Evolutionary conservation across 1,140 invertebrate species (phyloP), one percentile per base, ranked within the genome.

Genomic region (Palaemon carinicauda): DNA sequence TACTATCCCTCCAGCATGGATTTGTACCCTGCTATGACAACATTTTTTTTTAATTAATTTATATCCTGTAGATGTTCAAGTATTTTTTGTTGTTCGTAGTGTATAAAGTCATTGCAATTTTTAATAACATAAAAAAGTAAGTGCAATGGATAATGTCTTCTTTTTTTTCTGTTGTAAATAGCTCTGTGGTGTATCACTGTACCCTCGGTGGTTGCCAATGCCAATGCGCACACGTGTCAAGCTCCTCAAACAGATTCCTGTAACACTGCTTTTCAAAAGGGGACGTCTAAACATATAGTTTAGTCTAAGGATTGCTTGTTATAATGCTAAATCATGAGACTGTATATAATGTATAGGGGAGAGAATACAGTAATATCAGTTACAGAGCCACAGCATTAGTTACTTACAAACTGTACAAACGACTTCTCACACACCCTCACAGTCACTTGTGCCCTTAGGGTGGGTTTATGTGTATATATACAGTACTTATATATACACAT

Each of bases 41-140:
- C 41, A 41, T 41, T 41, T 41, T 41, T 41, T 80, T 54, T n/a
- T 80, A 19, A 54, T 56, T 80, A 54, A 54, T 80, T 80, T 54
- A 80, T 33, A 60, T 80, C 54, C 56, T 80, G 78, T 80, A 80
- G 78, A 80, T 54, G 52, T 80, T 54, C 14, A 80, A 80, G 54
- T 80, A 80, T 60, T 80, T n/a, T 31, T 54, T 54, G n/a, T 29
- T 52, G 54, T 54, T 52, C 60, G 78, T 80, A 54, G 54, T 29
- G 54, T 80, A 31, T 80, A 80, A 80, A 54, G 52, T 80, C 52
- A 80, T 60, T 80, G 78, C 78, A 60, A 51, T 60, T 80, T 65
- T 52, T 80, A 80, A 80, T 80, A 80, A 80, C 78, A 80, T 80
- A n/a, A n/a, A n/a, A n/a, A n/a, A n/a, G n/a, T n/a, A 80, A 56